Conservation (phyloP, 2,888 invertebrate species). For the Caenorhabditis doughertyi region DNA sequence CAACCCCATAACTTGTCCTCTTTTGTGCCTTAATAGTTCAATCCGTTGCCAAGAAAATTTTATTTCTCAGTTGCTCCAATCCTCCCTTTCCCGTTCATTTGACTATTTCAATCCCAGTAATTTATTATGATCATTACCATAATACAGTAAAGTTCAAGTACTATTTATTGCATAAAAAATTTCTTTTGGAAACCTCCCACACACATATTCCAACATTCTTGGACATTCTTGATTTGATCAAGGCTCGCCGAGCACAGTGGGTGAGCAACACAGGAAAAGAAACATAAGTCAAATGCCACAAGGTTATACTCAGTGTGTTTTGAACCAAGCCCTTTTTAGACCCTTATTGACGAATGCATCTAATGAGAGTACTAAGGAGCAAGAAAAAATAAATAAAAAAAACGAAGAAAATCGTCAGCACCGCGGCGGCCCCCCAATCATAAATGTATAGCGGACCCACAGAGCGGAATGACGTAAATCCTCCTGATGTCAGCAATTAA, state of each 20-base stretch:
- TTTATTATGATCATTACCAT: conserved; percentile 4
- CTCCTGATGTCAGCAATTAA: conserved; percentile 50
- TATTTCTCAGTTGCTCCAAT: conserved; percentile 14
- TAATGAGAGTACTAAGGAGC: conserved; percentile 53
- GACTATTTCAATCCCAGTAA: conserved; percentile 9
- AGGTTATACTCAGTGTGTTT: conserved; percentile 44
- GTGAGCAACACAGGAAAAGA: not conserved
- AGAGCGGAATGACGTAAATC: conserved; percentile 42
- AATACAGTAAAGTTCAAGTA: not conserved
- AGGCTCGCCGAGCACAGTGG: conserved; percentile 11
- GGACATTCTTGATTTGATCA: conserved; percentile 27
- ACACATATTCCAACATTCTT: not conserved
- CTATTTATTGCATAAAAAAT: conserved; percentile 16
- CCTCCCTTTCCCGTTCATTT: not conserved
- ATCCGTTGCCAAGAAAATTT: conserved; percentile 33
- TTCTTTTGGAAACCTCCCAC: not conserved
- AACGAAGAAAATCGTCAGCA: conserved; percentile 46
- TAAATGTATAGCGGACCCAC: conserved; percentile 49
- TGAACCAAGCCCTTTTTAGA: conserved; percentile 22
- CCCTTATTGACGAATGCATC: conserved; percentile 38
- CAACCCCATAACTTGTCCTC: conserved; percentile 10
- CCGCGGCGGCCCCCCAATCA: conserved; percentile 23
- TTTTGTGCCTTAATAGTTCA: conserved; percentile 39
- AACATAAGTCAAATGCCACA: not conserved
- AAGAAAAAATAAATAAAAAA: conserved; percentile 26